Base-by-base conservation (phyloP, 1,140 invertebrate species). In the Parapsyche elsis region DNA sequence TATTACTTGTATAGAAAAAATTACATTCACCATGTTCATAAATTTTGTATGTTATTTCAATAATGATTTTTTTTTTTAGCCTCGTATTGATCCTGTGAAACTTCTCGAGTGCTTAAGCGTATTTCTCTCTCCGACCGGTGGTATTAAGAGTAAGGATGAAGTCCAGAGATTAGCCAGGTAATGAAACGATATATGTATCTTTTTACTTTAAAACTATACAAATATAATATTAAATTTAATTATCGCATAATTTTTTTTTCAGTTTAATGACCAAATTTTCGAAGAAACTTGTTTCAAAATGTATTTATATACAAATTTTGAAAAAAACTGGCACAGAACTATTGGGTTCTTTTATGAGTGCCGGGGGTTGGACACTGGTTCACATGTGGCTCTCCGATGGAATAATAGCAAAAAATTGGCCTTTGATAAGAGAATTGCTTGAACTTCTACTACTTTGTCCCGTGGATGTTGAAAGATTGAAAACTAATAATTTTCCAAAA, bases 191-290 rank as follows among this genome's bases (percentile, higher is more conserved):
- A 71, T 78, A 74, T 83, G 57, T 84, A 26, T 76, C 74, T 79
- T 19, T 46, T 59, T 26, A 67, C 64, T 19, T 57, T 45, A 2
- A 38, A 9, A 9, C 2, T 30, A 53, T 21, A 7, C 44, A 9
- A 79, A 75, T 81, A 88, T 44, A 24, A 1, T 70, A 38, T 78
- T 5, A n/a, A 73, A 44, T 44, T 16, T 21, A 5, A 14, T 53
- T 61, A n/a, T n/a, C n/a, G n/a, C n/a, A n/a, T n/a, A 79, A 76
- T 77, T 88, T 87, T 88, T 85, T 81, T 92, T 93, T 83, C 90
- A 98, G 95, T 86, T 91, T 98, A 85, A 98, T 98, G 96, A 94
- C 94, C 24, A 97, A 97, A 87, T 97, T 95, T 91, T 98, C 96
- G 0, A 97, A 95, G 86, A 98, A 98, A 87, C 89, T 98, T 74